phyloP scores from a whole-genome alignment of 1,140 invertebrate genomes.

The Macrotrachela quadricornifera region DNA sequence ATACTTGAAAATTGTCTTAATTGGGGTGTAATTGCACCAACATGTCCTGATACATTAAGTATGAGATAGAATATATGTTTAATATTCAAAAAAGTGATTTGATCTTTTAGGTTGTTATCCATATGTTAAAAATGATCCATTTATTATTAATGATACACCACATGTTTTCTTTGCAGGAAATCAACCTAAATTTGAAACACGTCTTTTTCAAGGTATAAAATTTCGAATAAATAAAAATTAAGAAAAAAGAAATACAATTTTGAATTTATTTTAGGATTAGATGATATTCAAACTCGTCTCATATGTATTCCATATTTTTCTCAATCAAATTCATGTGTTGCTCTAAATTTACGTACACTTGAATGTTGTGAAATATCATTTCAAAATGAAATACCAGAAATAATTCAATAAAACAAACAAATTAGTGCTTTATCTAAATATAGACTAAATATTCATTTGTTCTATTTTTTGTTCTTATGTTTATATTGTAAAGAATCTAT shows the following conservation, averaged over 20 bases:
- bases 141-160: constrained; percentile 60
- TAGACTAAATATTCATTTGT: too few relatives aligned
- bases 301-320: constrained; percentile 1
- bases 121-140: constrained; percentile 59
- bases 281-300: not conserved
- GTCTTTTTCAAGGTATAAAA: too few relatives aligned
- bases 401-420: too few relatives aligned
- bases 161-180: constrained; percentile 75
- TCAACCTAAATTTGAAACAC: constrained; percentile 45
- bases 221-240: too few relatives aligned
- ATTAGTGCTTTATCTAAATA: too few relatives aligned
- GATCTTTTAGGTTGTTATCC: constrained; percentile 46
- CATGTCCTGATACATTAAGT: constrained; percentile 55
- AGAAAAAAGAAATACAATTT: constrained; percentile 39
- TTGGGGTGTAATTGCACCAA: constrained; percentile 71
- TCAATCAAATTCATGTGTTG: not conserved
- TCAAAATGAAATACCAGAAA: not conserved
- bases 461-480: too few relatives aligned
- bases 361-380: constrained; percentile 1
- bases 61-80: too few relatives aligned
- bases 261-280: constrained; percentile 3
- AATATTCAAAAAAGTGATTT: too few relatives aligned
- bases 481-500: too few relatives aligned
- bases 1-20: constrained; percentile 45
- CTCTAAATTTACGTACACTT: constrained; percentile 6